phyloP scores from a whole-genome alignment of 2,113 vertebrate species.

The Euleptes europaea region DNA sequence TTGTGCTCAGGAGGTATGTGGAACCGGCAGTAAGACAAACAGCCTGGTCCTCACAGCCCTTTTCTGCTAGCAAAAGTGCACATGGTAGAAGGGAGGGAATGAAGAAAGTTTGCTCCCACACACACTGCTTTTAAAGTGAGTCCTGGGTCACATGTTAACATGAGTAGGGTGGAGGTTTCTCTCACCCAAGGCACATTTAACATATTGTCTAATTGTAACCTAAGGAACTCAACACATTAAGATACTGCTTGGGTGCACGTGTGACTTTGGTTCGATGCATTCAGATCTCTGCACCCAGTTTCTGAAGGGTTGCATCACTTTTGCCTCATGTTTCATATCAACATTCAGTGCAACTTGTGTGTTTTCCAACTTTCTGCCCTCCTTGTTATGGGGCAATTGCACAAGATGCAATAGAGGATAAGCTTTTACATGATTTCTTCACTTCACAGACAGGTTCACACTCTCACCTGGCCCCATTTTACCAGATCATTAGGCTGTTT shows the following conservation, averaged over 20 bases:
- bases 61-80: too few relatives aligned
- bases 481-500: not conserved
- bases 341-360: not conserved
- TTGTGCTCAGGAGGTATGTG: too few relatives aligned
- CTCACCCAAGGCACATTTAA: too few relatives aligned
- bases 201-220: too few relatives aligned
- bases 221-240: not conserved
- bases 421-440: not conserved
- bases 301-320: not conserved
- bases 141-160: too few relatives aligned
- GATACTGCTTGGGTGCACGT: not conserved
- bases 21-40: too few relatives aligned
- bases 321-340: not conserved
- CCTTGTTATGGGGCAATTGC: not conserved
- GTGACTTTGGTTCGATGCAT: not conserved
- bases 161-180: too few relatives aligned
- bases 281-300: not conserved
- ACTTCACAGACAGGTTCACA: not conserved
- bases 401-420: not conserved
- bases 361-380: not conserved
- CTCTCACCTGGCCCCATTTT: not conserved
- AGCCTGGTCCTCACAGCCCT: too few relatives aligned
- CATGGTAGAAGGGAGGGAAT: too few relatives aligned
- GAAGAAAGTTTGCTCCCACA: too few relatives aligned
- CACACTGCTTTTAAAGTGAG: too few relatives aligned